These are phyloP conservation scores for Pecten maximus DNA, from an alignment of 2,888 invertebrate species.

Conservation along the genomic window DNA sequence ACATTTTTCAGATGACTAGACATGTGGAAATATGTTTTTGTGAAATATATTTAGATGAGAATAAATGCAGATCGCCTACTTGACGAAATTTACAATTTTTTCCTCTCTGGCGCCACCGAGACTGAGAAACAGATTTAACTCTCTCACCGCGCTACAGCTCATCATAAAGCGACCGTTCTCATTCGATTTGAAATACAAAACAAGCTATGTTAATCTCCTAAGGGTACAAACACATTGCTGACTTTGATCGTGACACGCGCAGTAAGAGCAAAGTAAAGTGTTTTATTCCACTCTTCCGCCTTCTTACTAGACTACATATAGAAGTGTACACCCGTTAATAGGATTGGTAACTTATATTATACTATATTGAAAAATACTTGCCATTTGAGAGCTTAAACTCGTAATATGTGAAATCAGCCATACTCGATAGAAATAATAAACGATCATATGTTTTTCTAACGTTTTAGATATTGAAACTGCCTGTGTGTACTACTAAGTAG, in stretches of 20 bases:
- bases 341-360: constrained; percentile 35
- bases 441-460: background rate
- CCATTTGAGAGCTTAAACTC: constrained; percentile 8
- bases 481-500: background rate
- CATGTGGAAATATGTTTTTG: constrained; percentile 33
- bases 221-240: constrained; percentile 38
- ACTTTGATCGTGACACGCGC: constrained; percentile 35
- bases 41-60: constrained; percentile 39
- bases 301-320: background rate
- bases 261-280: background rate
- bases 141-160: background rate
- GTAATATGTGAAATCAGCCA: constrained; percentile 4
- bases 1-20: background rate
- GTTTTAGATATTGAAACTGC: background rate
- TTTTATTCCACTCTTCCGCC: constrained; percentile 8
- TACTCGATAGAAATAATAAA: constrained; percentile 21
- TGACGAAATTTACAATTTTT: constrained; percentile 35
- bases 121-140: constrained; percentile 36
- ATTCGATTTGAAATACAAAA: constrained; percentile 44
- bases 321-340: background rate
- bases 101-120: constrained; percentile 37
- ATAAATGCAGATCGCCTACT: constrained; percentile 33
- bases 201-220: constrained; percentile 41
- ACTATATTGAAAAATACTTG: constrained; percentile 32
- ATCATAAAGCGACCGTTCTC: constrained; percentile 35